These are phyloP conservation scores for Eurypyga helias DNA, from an alignment of 2,113 vertebrate species.

Conservation along the genomic window DNA sequence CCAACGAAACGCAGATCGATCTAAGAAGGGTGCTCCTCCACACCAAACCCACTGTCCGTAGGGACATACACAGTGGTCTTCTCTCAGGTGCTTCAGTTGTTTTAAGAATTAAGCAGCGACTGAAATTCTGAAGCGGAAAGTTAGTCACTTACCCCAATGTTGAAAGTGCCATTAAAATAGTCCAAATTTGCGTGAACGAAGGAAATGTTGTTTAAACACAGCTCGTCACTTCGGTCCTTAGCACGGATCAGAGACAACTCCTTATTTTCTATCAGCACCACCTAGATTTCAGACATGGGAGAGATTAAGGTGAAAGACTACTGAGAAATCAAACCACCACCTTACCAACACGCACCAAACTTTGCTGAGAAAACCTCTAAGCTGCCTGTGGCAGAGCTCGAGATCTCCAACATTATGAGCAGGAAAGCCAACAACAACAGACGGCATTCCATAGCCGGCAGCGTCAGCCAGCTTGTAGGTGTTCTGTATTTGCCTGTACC, in stretches of 20 bases:
- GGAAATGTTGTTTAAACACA: conserved; percentile 88
- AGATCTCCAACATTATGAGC: neutral
- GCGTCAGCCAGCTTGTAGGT: neutral
- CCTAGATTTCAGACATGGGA: conserved; percentile 72
- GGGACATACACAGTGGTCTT: neutral
- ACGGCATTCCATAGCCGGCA: neutral
- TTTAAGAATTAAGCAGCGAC: neutral
- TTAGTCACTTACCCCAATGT: conserved; percentile 89
- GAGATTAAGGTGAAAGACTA: conserved; percentile 2
- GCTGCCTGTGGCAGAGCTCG: neutral
- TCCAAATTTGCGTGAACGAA: conserved; percentile 97
- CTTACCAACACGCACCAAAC: neutral
- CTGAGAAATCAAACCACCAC: neutral
- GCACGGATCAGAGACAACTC: conserved; percentile 92
- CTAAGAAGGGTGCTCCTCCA: neutral
- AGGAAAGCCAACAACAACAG: neutral
- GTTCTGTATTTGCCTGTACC: too few species aligned
- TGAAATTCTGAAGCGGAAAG: neutral
- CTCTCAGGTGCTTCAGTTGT: neutral
- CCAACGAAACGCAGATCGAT: neutral
- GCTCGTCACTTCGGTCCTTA: conserved; percentile 84
- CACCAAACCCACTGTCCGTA: neutral
- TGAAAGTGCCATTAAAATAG: conserved; percentile 91
- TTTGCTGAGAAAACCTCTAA: neutral
- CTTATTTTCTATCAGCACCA: conserved; percentile 96